A percentile compares a stretch with the other conserved stretches of the same genome.
Evolutionary conservation across 2,888 invertebrate genomes (phyloP).

Genomic region (Gisinianus flammeolus): DNA sequence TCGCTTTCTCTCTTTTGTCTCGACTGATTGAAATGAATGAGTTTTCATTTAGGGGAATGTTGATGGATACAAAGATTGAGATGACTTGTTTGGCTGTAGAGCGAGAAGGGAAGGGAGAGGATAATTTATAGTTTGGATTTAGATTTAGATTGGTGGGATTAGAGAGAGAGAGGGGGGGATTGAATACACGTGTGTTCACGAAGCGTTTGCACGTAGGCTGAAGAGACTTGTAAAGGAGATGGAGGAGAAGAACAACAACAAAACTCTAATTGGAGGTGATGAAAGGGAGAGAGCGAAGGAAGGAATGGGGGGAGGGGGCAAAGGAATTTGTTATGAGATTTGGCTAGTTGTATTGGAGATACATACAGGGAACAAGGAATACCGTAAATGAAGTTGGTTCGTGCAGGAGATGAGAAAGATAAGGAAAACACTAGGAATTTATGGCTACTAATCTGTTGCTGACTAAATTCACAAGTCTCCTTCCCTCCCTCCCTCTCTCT

Average conservation of each 20-base stretch:
- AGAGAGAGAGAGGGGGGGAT: no score
- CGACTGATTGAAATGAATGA: background rate
- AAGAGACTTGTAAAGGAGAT: no score
- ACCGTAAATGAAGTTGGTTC: background rate
- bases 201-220: no score
- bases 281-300: background rate
- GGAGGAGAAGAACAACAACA: no score
- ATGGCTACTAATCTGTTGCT: conserved; percentile 12
- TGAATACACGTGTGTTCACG: no score
- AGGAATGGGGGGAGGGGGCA: background rate
- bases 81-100: background rate
- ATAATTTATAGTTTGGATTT: background rate
- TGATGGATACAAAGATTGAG: background rate
- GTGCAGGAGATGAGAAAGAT: background rate
- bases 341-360: background rate
- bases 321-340: background rate
- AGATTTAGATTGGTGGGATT: background rate
- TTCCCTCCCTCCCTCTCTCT: background rate
- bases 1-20: background rate
- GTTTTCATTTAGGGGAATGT: background rate
- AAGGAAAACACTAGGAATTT: background rate
- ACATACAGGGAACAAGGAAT: no score
- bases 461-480: background rate
- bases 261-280: background rate
- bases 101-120: background rate